Percentiles rank a stretch among this genome's conserved stretches.
These are phyloP conservation scores for Cyphomyrus plagiostoma DNA, from an alignment of 2,113 vertebrate genomes.

Conservation along the genomic window DNA sequence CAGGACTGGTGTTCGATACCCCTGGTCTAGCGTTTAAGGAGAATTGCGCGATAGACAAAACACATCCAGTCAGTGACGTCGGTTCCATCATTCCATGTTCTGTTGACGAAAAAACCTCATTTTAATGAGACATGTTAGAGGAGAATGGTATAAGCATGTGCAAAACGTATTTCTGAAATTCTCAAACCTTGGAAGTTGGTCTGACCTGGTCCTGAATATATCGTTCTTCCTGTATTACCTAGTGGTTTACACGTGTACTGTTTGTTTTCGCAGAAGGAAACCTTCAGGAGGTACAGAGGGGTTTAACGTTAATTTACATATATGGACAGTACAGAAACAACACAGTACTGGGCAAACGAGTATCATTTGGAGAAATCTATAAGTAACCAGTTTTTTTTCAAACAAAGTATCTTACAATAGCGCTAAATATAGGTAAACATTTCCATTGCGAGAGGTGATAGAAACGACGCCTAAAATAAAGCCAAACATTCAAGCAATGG, in stretches of 20 bases:
- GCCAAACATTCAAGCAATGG: slow-evolving; percentile 24
- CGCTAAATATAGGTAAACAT: slow-evolving; percentile 35
- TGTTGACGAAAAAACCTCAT: neutral
- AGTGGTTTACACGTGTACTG: neutral
- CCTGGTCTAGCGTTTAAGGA: neutral
- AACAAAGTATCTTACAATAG: slow-evolving; percentile 24
- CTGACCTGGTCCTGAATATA: neutral
- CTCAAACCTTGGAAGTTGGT: neutral
- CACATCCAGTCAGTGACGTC: neutral
- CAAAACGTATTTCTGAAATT: neutral
- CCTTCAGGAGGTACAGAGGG: neutral
- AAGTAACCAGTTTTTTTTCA: neutral
- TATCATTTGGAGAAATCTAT: neutral
- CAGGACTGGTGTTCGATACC: no score
- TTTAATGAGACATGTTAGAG: neutral
- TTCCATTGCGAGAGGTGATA: slow-evolving; percentile 39
- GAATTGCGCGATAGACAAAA: neutral
- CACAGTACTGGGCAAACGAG: neutral
- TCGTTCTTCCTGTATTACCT: neutral
- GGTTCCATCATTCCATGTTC: neutral
- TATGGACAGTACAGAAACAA: neutral
- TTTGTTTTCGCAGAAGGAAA: neutral
- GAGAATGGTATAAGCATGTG: neutral
- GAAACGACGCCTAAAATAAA: slow-evolving; percentile 24
- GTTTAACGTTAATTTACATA: neutral